These are phyloP conservation scores for Idaea biselata DNA, from an alignment of 2,888 invertebrate genomes.

Conservation along the genomic window DNA sequence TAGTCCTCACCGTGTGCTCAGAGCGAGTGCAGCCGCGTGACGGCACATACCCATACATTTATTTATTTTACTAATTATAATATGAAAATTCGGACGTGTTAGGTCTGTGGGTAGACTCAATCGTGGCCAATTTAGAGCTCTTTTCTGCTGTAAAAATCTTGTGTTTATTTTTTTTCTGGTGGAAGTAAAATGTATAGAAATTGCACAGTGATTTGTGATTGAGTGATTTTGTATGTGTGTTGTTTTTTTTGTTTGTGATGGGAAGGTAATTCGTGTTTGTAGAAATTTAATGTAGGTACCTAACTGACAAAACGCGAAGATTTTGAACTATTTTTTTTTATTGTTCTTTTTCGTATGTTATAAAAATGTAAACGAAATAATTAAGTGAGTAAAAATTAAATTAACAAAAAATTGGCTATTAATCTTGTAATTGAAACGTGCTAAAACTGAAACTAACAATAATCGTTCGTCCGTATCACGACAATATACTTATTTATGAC, in stretches of 20 bases:
- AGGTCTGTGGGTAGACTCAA: conserved; percentile 27
- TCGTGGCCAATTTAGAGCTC: neutral
- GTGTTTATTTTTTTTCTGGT: neutral
- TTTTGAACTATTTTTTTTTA: no score
- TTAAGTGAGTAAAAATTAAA: no score
- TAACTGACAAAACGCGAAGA: neutral
- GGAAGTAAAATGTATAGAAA: neutral
- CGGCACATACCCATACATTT: conserved; percentile 30
- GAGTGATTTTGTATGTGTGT: neutral
- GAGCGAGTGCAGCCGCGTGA: conserved; percentile 54
- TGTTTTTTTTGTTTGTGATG: conserved; percentile 8
- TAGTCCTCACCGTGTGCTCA: conserved; percentile 68
- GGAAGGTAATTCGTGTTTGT: neutral
- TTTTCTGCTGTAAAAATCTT: neutral
- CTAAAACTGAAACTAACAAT: no score
- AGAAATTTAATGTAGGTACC: neutral
- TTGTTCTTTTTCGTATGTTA: no score
- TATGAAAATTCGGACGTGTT: conserved; percentile 21
- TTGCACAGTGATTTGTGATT: neutral
- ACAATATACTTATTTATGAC: no score
- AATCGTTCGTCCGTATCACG: no score
- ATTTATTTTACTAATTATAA: neutral
- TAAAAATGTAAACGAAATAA: no score
- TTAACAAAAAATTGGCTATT: no score
- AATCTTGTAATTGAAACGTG: no score